Base-by-base conservation (phyloP, 2,888 invertebrate genomes). In the Caenorhabditis sp. region DNA sequence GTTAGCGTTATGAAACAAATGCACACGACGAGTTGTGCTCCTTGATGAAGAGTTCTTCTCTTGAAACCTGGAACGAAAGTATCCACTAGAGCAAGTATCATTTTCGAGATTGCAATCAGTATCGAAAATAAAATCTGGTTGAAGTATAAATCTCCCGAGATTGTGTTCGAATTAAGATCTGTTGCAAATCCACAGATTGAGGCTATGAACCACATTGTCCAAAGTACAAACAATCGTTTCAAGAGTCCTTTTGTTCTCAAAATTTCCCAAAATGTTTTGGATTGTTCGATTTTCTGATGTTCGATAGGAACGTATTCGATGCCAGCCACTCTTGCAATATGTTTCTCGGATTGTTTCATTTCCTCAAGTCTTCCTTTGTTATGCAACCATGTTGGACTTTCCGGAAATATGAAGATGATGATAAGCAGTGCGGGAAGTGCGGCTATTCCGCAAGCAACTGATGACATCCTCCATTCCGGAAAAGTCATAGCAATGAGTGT, bases 301-400 rank as follows among this genome's bases (percentile, higher is more conserved):
- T 79, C 69, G 17, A 81, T 69, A 12, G 84, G 83, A 17, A 78
- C 72, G 62, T 83, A 85, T 14, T 70, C 63, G 0, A 85, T 65
- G 10, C 86, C 86, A 19, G 85, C 85, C 19, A 84, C 57, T 53
- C 70, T 65, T 1, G 86, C 86, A 49, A 85, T 82, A 54, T 81
- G 78, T 58, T 77, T 70, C 66, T 86, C 86, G 43, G 81, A 81
- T 23, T 70, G 67, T 14, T 77, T 75, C 86, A 86, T 87, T n/a
- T 82, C 74, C 21, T 81, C 79, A 37, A 81, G 53, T 27, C 21
- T 61, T 58, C 60, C 79, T 60, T 84, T 84, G 60, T 83, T 79
- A 54, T 86, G 84, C 17, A 86, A 82, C 86, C 86, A 86, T 1
- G 84, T 86, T 10, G 86, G 86, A 61, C 84, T 84, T 61, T 86